Evolutionary conservation across 2,888 invertebrate species (phyloP), one percentile per base, ranked within the genome.

Genomic region (Candidula unifasciata): DNA sequence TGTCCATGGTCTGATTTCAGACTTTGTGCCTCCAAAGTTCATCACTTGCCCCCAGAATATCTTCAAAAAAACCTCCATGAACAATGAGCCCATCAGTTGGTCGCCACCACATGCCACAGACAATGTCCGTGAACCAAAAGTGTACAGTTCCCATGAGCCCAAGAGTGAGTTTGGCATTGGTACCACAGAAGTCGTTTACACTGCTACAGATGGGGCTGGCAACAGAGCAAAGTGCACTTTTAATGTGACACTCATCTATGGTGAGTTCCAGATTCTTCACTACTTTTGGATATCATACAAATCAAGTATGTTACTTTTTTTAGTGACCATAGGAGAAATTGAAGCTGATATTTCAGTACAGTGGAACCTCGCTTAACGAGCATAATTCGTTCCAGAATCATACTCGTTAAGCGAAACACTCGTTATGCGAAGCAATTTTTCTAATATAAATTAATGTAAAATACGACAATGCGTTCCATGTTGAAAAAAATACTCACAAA

Each of bases 151-250:
- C 52, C 89, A 90, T 80, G 83, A 88, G 16, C 86, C 89, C 16
- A 90, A 89, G 68, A 86, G 86, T 30, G 82, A 84, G 66, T 91
- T 92, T 77, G 79, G 79, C 30, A 86, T 87, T 24, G 91, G 91
- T 27, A 85, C 86, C 27, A 89, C 88, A 10, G 68, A 80, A 18
- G 89, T 91, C 18, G 89, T 89, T 60, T 91, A 91, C 86, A 91
- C 89, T n/a, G 92, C 92, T 0, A 81, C 84, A 21, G 92, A 92
- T 86, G 85, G 80, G 3, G 89, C 91, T 24, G 90, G 90, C 24
- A 91, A 91, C 84, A 83, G 54, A 35, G 91, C 90, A 1, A 86
- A 85, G 24, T 92, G 92, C 85, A 87, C 87, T 60, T 92, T 92
- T 80, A 88, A 88, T 37, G 88, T 91, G 24, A 88, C 88, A 44